These are phyloP conservation scores for Anguilla pacifica DNA, from an alignment of 2,797 vertebrate species.

Conservation along the genomic window DNA sequence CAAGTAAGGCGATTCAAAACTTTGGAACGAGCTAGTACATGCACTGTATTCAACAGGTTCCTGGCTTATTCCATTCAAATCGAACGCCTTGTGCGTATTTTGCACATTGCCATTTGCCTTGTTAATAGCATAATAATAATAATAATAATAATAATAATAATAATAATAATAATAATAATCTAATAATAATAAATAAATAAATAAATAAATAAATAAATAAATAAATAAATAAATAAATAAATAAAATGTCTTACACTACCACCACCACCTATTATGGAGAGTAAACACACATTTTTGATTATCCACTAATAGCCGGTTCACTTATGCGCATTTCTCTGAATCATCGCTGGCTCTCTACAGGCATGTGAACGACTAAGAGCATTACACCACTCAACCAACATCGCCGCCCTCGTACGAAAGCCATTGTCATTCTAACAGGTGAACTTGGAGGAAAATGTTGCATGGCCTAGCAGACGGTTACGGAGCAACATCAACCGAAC, in stretches of 20 bases:
- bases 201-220: too few species aligned
- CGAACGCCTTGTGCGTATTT: neutral
- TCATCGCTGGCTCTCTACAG: conserved; percentile 24
- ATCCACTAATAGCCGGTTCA: neutral
- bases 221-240: too few species aligned
- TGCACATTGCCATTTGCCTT: too few species aligned
- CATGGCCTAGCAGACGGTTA: conserved; percentile 43
- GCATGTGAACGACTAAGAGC: conserved; percentile 15
- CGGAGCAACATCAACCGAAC: conserved; percentile 48
- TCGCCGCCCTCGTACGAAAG: conserved; percentile 16
- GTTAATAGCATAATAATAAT: neutral
- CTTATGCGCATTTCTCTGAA: conserved; percentile 23
- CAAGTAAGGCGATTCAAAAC: neutral
- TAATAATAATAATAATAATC: neutral
- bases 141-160: neutral
- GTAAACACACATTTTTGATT: neutral
- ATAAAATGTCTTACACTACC: neutral
- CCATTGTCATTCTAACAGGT: conserved; percentile 43
- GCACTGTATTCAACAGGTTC: conserved; percentile 28
- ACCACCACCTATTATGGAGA: neutral
- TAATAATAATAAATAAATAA: too few species aligned
- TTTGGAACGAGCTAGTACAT: neutral
- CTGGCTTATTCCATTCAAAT: neutral
- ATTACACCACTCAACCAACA: conserved; percentile 20
- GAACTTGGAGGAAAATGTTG: conserved; percentile 41